phyloP scores from a whole-genome alignment of 2,888 invertebrate species.

The Cabera pusaria region DNA sequence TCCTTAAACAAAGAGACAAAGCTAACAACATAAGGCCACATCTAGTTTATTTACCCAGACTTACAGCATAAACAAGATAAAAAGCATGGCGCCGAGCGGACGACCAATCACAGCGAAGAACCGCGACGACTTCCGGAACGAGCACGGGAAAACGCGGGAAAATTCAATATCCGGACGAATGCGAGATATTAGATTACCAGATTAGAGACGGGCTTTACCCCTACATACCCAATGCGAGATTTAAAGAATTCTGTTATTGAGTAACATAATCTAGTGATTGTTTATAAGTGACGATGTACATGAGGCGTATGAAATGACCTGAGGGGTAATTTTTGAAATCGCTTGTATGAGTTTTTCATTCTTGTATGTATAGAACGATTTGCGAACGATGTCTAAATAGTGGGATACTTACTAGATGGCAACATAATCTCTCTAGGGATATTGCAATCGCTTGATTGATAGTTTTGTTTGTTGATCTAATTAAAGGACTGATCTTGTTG shows the following conservation, averaged over 20 bases:
- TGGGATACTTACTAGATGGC: no score
- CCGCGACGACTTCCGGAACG: conserved; percentile 67
- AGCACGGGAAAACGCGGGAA: conserved; percentile 69
- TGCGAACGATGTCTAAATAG: no score
- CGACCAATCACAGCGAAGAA: conserved; percentile 54
- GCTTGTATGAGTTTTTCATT: no score
- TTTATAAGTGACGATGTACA: no score
- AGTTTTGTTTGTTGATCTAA: no score
- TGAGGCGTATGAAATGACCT: no score
- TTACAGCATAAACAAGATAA: conserved; percentile 69
- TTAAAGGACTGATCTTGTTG: no score
- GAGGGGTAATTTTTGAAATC: no score
- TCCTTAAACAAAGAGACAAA: conserved; percentile 10
- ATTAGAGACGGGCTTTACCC: conserved; percentile 54
- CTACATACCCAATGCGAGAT: conserved; percentile 41
- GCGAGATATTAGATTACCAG: conserved; percentile 68
- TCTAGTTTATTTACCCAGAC: conserved; percentile 52
- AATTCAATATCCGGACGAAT: conserved; percentile 77
- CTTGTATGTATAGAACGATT: no score
- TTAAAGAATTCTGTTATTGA: conserved; percentile 48
- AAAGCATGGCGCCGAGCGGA: conserved; percentile 62
- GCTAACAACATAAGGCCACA: conserved; percentile 15
- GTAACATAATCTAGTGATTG: no score
- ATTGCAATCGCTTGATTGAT: no score
- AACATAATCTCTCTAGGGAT: no score